Evolutionary conservation across 2,888 invertebrate species (phyloP).

Genomic region (Doris montereyensis): DNA sequence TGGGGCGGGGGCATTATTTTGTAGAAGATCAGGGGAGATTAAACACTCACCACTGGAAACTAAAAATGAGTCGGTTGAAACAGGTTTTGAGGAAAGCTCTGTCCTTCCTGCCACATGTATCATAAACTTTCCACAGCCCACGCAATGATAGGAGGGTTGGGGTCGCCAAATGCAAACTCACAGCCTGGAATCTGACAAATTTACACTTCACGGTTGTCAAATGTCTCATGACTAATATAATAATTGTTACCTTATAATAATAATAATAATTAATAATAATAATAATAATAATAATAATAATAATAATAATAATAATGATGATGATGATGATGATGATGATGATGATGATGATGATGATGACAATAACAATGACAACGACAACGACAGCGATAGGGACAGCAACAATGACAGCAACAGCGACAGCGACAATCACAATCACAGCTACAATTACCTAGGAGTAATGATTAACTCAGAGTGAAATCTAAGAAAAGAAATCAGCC

Average conservation of each 20-base stretch:
- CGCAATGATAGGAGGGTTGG: constrained; percentile 70
- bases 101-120: too few relatives aligned
- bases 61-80: constrained; percentile 62
- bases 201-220: not conserved
- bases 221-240: not conserved
- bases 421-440: too few relatives aligned
- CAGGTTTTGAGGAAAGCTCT: too few relatives aligned
- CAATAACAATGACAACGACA: not conserved
- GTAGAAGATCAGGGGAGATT: too few relatives aligned
- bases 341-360: not conserved
- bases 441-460: too few relatives aligned
- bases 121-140: constrained; percentile 65
- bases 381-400: too few relatives aligned
- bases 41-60: constrained; percentile 68
- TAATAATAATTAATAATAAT: not conserved
- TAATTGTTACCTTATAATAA: not conserved
- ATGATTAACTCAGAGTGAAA: too few relatives aligned
- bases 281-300: not conserved
- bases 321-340: constrained; percentile 10
- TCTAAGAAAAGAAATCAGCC: too few relatives aligned
- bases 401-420: too few relatives aligned
- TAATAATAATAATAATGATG: not conserved
- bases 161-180: constrained; percentile 69
- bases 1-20: too few relatives aligned
- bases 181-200: constrained; percentile 65